Evolutionary conservation across 1,140 invertebrate genomes (phyloP), one percentile per base, ranked within the genome.

Genomic region (Nasonia vitripennis): DNA sequence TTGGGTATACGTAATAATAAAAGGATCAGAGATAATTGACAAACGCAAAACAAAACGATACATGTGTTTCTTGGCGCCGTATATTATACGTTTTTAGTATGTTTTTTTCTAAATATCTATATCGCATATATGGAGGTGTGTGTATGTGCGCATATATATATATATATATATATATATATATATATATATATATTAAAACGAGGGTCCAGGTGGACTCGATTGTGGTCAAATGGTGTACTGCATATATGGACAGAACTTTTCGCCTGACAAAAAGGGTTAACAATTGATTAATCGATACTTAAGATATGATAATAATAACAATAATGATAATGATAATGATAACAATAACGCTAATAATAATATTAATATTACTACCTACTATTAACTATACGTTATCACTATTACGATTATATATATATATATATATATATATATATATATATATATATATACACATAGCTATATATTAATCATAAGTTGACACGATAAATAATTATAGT

Each of bases 201-300:
- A 62, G 67, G 34, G 81, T 83, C 75, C 77, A 79, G 45, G 81
- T 74, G 81, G 81, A 34, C 74, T 78, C 74, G 41, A 86, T 86
- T 82, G 74, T 71, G 74, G 79, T 82, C 80, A 78, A 78, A 82
- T 78, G 74, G 82, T 82, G 81, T 86, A 86, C 51, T 45, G 41
- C 41, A 9, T 37, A 37, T 37, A 37, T 79, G 75, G 23, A 83
- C 74, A 79, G 45, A 82, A 79, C 71, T 79, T 73, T 71, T 73
- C 55, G 81, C 68, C 85, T 82, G 80, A 86, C 51, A 82, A 51
- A 84, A 78, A 83, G 73, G 23, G 92, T 92, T 90, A 89, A 90
- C 91, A 89, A 91, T 91, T 90, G 87, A 90, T 91, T 92, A 90
- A 92, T 91, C 90, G 91, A 92, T 92, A 92, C 90, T 92, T 93